Conservation (phyloP, 2,797 vertebrate genomes). For the Hybognathus amarus region DNA sequence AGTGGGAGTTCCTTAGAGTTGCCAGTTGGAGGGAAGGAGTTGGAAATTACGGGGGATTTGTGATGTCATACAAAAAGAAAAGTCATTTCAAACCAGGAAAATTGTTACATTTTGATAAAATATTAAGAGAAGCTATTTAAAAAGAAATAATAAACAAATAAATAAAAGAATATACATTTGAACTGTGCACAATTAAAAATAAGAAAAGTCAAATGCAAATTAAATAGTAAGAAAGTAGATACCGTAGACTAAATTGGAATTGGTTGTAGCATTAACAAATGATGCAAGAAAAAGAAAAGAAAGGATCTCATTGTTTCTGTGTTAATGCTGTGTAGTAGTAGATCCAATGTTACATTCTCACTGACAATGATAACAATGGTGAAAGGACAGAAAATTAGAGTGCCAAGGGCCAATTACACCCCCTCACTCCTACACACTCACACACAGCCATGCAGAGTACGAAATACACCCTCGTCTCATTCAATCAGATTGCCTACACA, state of each 20-base stretch:
- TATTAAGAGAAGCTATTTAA: neutral
- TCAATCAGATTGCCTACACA: conserved; percentile 52
- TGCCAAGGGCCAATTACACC: conserved; percentile 62
- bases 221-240: neutral
- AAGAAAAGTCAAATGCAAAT: neutral
- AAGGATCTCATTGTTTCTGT: conserved; percentile 19
- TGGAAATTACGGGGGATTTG: neutral
- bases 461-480: conserved; percentile 47
- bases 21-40: neutral
- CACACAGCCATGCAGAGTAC: conserved; percentile 36
- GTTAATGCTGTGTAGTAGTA: conserved; percentile 6
- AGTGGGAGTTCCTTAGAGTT: neutral
- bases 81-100: neutral
- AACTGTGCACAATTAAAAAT: neutral
- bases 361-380: conserved; percentile 66
- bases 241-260: neutral
- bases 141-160: neutral
- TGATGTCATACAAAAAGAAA: neutral
- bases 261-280: neutral
- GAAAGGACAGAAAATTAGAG: conserved; percentile 63
- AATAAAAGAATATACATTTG: neutral
- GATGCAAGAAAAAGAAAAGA: conserved; percentile 22
- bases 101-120: too few relatives aligned
- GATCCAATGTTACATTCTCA: conserved; percentile 37
- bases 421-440: conserved; percentile 47